These are phyloP conservation scores for Meteorus sp. DNA, from an alignment of 1,140 invertebrate genomes.

Conservation along the genomic window DNA sequence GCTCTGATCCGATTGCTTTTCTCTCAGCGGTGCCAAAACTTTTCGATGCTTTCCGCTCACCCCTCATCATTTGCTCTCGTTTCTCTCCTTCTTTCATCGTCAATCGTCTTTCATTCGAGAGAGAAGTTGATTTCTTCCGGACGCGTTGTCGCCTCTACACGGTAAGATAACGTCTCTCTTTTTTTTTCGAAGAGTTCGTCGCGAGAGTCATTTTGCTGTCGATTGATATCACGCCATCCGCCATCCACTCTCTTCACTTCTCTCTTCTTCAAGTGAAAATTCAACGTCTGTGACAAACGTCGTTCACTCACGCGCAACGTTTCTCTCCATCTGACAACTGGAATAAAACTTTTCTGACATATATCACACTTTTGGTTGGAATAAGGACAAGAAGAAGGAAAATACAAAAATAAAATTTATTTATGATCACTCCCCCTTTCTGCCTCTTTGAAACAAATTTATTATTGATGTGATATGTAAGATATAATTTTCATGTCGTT, in stretches of 20 bases:
- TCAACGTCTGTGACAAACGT: constrained; percentile 15
- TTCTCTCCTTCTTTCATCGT: too few species aligned
- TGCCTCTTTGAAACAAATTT: too few species aligned
- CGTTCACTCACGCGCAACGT: not conserved
- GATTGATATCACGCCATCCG: constrained; percentile 13
- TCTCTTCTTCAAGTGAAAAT: constrained; percentile 8
- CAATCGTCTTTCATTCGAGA: not conserved
- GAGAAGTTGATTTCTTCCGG: constrained; percentile 22
- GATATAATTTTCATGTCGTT: too few species aligned
- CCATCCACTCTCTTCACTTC: not conserved
- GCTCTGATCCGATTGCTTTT: constrained; percentile 22
- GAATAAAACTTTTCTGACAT: not conserved
- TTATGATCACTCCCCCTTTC: too few species aligned
- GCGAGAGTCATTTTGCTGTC: constrained; percentile 22
- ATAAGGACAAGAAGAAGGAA: too few species aligned
- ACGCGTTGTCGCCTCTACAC: too few species aligned
- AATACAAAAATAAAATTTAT: too few species aligned
- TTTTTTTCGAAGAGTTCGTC: constrained; percentile 12
- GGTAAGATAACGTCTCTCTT: constrained; percentile 23
- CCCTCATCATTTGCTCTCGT: too few species aligned
- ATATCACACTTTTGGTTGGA: too few species aligned
- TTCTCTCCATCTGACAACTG: constrained; percentile 1
- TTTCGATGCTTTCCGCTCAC: constrained; percentile 20
- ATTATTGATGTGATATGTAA: too few species aligned
- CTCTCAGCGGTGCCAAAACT: constrained; percentile 23